Evolutionary conservation across 1,140 invertebrate species (phyloP).

Genomic region (Tetramorium alpestre): DNA sequence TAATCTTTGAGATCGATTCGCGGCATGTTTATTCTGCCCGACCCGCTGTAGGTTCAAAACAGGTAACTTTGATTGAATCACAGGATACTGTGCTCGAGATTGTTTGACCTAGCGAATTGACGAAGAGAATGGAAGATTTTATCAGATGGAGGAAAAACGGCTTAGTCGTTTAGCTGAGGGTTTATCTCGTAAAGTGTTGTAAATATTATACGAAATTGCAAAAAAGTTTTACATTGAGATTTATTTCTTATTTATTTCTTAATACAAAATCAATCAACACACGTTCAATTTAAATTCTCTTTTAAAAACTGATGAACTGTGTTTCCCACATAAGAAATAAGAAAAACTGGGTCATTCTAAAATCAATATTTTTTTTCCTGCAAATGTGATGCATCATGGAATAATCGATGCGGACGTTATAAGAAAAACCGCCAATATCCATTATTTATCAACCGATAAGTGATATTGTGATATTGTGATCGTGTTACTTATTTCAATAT

Average conservation of each 20-base stretch:
- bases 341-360: constrained; percentile 39
- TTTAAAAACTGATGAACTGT: constrained; percentile 37
- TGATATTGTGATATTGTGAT: constrained; percentile 5
- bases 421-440: constrained; percentile 44
- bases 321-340: constrained; percentile 27
- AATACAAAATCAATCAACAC: constrained; percentile 15
- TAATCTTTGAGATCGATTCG: constrained; percentile 56
- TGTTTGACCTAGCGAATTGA: constrained; percentile 49
- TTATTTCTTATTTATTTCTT: constrained; percentile 48
- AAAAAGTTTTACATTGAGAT: constrained; percentile 1
- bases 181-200: constrained; percentile 15
- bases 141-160: constrained; percentile 30
- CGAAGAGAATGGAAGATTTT: constrained; percentile 49
- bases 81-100: constrained; percentile 37
- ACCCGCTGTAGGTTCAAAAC: constrained; percentile 38
- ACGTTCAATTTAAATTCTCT: constrained; percentile 21
- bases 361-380: constrained; percentile 54
- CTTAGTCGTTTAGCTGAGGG: constrained; percentile 33
- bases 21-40: constrained; percentile 42
- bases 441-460: constrained; percentile 56
- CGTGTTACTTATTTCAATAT: constrained; percentile 47
- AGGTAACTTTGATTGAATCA: constrained; percentile 53
- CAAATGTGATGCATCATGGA: constrained; percentile 39
- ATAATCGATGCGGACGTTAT: constrained; percentile 42
- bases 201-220: constrained; percentile 33